phyloP scores from a whole-genome alignment of 2,888 invertebrate species.

The Standfussiana lucernea region DNA sequence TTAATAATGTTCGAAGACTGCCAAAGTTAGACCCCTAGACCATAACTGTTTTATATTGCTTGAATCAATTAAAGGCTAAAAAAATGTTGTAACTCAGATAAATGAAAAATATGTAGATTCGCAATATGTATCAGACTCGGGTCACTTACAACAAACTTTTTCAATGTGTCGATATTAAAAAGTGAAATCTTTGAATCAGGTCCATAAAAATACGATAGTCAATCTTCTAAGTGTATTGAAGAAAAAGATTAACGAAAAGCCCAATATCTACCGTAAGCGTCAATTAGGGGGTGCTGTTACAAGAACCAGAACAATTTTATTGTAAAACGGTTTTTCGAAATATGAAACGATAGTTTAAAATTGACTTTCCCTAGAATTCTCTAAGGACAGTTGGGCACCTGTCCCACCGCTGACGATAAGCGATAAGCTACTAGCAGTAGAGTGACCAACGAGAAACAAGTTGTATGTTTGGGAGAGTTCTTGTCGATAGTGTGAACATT shows the following conservation, averaged over 20 bases:
- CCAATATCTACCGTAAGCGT: conserved; percentile 6
- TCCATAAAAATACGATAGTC: background rate
- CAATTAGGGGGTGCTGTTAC: background rate
- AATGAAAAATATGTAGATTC: background rate
- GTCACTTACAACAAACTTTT: background rate
- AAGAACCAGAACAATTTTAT: background rate
- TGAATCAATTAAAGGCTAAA: background rate
- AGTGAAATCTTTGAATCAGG: background rate
- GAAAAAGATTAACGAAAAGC: background rate
- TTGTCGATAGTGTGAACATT: background rate
- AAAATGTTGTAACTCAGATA: background rate
- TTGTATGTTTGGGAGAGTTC: background rate
- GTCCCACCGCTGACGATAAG: background rate
- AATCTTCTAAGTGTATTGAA: background rate
- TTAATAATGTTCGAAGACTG: background rate
- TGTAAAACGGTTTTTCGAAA: background rate
- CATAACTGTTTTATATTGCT: conserved; percentile 2
- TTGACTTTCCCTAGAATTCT: background rate
- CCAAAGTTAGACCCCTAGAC: conserved; percentile 8
- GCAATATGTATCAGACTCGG: background rate
- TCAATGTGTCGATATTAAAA: background rate
- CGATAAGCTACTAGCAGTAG: background rate
- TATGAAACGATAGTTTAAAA: background rate
- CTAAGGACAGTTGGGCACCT: background rate
- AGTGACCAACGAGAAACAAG: background rate